Base-by-base conservation (phyloP, 2,797 vertebrate species). In the Propithecus deckenii region DNA sequence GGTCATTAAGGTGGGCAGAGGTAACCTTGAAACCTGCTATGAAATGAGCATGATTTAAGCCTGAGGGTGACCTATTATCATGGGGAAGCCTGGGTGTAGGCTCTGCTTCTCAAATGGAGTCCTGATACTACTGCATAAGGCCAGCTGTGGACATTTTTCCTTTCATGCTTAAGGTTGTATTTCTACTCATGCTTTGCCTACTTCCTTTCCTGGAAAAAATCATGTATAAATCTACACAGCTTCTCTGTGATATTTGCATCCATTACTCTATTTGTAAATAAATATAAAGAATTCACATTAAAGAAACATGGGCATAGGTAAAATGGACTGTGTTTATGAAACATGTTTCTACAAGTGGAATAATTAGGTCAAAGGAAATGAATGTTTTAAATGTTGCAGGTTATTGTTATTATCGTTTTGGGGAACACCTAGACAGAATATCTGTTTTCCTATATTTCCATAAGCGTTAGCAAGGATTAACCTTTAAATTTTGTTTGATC, bases 281-380 rank as follows among this genome's bases (percentile, higher is more conserved):
- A 76, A 1, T 69, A 28, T 71, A 80, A 41, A 15, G 84, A 81
- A 86, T 48, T 94, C 25, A 89, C 18, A 78, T 57, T 43, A 38
- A 17, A 91, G 55, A 84, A 89, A 79, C 88, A 91, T 9, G 5
- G 28, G 30, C 57, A 65, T 32, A 84, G 20, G 52, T 81, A 83
- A 91, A 86, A 83, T 25, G 89, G 55, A 88, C 52, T 72, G 8
- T 76, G 20, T 83, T 35, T 80, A 48, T 96, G 57, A 96, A 86
- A 63, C 35, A 76, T 72, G 52, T 67, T 95, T 57, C 35, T 74
- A 63, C 61, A 81, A 91, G 48, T 67, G 55, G 41, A 94, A 83
- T 94, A 91, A 91, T 46, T 81, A 38, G 61, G 28, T 89, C 72
- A 92, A 79, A 85, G 12, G 71, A 10, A 32, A 75, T 32, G 13